Evolutionary conservation across 2,888 invertebrate genomes (phyloP), one percentile per base, ranked within the genome.

Genomic region (Nymphalis polychloros): DNA sequence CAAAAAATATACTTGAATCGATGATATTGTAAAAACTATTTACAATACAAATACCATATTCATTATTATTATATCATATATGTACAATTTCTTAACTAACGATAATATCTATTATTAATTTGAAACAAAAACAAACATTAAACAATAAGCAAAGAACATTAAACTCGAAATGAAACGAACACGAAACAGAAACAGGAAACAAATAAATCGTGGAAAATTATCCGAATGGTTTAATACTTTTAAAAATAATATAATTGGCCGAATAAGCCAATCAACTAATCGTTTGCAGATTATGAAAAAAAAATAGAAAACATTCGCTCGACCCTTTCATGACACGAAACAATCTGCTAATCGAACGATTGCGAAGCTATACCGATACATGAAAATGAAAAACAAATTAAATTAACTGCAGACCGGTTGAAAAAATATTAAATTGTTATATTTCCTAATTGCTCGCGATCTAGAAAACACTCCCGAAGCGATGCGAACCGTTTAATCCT

Each of bases 361-460:
- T 53, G 72, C 81, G 73, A 73, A 75, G 53, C 53, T 55, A 19
- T 61, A 35, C 68, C 71, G 64, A 74, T 72, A 75, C 74, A 69
- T 72, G 74, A 77, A 57, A 57, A 57, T 8, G 7, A 41, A 53
- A 78, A 76, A n/a, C 16, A 64, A 73, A 73, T 71, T 70, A 72
- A 79, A 81, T 82, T 81, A 81, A 75, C 72, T 55, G 62, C 74
- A 75, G 78, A 59, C 27, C 16, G 50, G 19, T 66, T 53, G 76
- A 73, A 74, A 82, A 82, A 82, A 81, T 80, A 82, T 79, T 83
- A 86, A 84, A 61, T 59, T 53, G 47, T 61, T 49, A 59, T 48
- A 55, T 61, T 86, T 75, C 77, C 79, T 88, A 87, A 88, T 89
- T 86, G 86, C 82, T 82, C 72, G 67, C 72, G 50, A 65, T 73